Evolutionary conservation across 2,888 invertebrate species (phyloP).

Genomic region (Hyposoter didymator): DNA sequence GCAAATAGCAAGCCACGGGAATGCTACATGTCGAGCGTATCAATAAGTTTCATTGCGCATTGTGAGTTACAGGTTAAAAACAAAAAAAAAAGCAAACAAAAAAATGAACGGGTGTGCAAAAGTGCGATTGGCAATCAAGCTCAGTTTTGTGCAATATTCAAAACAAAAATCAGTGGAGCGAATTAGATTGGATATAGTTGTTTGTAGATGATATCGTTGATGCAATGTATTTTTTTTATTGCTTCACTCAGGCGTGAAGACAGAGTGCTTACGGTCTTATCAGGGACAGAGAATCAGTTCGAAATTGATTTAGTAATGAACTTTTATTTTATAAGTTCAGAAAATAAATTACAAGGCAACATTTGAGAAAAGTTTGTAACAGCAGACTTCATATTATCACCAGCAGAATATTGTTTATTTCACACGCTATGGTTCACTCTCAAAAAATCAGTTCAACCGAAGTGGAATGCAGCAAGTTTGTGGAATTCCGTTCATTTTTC

Average conservation of each 20-base stretch:
- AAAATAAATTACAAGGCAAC: neutral
- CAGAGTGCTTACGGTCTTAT: neutral
- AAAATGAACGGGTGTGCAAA: neutral
- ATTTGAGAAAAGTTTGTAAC: neutral
- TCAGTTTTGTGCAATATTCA: neutral
- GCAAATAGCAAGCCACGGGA: slow-evolving; percentile 56
- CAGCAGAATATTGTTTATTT: neutral
- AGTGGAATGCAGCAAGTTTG: slow-evolving; percentile 5
- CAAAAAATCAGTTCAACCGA: neutral
- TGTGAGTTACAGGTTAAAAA: slow-evolving; percentile 1
- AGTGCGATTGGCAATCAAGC: neutral
- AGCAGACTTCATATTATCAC: too few relatives aligned
- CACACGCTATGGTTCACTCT: neutral
- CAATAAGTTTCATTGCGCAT: slow-evolving; percentile 53
- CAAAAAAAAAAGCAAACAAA: neutral
- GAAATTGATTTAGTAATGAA: neutral
- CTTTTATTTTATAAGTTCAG: neutral
- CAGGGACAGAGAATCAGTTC: neutral
- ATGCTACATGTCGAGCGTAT: slow-evolving; percentile 58
- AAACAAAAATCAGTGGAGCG: neutral
- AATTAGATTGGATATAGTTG: neutral
- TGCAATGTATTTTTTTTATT: neutral
- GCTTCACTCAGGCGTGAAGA: neutral
- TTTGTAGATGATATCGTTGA: neutral
- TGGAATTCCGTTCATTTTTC: neutral